phyloP scores from a whole-genome alignment of 1,140 invertebrate genomes.

The Penaeus indicus region DNA sequence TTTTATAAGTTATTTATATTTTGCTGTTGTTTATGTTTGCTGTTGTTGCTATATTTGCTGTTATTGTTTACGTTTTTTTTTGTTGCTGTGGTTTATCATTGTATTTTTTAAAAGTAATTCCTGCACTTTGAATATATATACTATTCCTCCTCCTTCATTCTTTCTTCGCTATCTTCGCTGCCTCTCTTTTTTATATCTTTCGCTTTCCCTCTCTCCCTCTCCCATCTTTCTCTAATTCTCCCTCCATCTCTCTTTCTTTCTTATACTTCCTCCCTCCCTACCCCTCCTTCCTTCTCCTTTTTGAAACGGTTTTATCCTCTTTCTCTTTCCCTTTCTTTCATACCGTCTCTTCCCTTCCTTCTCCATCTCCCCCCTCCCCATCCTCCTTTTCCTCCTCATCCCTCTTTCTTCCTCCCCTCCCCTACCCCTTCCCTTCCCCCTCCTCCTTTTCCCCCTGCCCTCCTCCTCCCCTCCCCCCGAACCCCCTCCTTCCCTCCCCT shows the following conservation, averaged over 20 bases:
- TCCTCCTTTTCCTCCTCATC: background rate
- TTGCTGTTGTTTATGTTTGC: too few species aligned
- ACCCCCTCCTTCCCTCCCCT: background rate
- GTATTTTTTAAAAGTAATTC: too few species aligned
- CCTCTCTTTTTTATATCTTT: too few species aligned
- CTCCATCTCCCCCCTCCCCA: background rate
- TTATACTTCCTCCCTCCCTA: background rate
- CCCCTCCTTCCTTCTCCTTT: background rate
- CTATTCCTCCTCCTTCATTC: too few species aligned
- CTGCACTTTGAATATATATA: too few species aligned
- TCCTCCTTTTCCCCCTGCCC: background rate
- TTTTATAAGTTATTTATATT: too few species aligned
- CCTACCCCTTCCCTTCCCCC: background rate
- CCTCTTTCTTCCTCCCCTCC: background rate
- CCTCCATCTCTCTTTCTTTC: constrained; percentile 1
- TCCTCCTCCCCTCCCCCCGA: background rate
- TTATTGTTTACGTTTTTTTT: too few species aligned
- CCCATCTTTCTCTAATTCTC: background rate
- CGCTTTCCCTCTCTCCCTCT: too few species aligned
- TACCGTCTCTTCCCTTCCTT: background rate
- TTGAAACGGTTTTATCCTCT: background rate
- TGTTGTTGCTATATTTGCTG: too few species aligned
- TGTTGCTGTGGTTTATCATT: too few species aligned
- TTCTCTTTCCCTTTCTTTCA: constrained; percentile 3
- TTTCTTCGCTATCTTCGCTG: too few species aligned